Percentiles rank a stretch among this genome's conserved stretches.
phyloP scores from a whole-genome alignment of 2,113 vertebrate species.

The Struthio camelus region DNA sequence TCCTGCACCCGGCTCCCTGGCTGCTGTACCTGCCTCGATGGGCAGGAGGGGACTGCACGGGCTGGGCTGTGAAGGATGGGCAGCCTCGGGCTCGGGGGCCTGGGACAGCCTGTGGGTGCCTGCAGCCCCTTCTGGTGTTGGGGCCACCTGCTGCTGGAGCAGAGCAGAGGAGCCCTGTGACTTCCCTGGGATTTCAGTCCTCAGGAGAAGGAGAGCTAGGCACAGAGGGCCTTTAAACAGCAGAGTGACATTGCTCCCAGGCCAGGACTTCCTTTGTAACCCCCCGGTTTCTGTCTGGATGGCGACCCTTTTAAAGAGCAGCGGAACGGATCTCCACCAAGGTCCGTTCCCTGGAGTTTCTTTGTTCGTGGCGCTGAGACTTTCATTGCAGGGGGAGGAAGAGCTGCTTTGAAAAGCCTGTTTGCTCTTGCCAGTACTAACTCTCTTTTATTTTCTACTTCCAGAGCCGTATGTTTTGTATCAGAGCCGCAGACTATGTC shows the following conservation, averaged over 20 bases:
- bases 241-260: background rate
- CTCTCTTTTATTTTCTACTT: slow-evolving; percentile 59
- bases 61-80: background rate
- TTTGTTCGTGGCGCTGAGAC: background rate
- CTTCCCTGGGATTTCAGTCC: background rate
- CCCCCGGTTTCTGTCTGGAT: slow-evolving; percentile 6
- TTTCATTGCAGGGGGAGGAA: slow-evolving; percentile 64
- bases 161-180: background rate
- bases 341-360: slow-evolving; percentile 57
- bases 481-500: slow-evolving; percentile 51
- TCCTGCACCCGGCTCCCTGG: background rate
- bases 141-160: accelerated
- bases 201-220: background rate
- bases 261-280: slow-evolving; percentile 34
- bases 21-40: background rate
- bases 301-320: slow-evolving; percentile 44
- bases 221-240: background rate
- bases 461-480: slow-evolving; percentile 53
- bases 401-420: slow-evolving; percentile 12
- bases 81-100: accelerated
- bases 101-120: accelerated
- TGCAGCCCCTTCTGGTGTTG: accelerated
- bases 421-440: slow-evolving; percentile 45
- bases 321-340: slow-evolving; percentile 43
- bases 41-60: accelerated